Conservation (phyloP, 1,140 invertebrate species). For the Scaptodrosophila lebanonensis region DNA sequence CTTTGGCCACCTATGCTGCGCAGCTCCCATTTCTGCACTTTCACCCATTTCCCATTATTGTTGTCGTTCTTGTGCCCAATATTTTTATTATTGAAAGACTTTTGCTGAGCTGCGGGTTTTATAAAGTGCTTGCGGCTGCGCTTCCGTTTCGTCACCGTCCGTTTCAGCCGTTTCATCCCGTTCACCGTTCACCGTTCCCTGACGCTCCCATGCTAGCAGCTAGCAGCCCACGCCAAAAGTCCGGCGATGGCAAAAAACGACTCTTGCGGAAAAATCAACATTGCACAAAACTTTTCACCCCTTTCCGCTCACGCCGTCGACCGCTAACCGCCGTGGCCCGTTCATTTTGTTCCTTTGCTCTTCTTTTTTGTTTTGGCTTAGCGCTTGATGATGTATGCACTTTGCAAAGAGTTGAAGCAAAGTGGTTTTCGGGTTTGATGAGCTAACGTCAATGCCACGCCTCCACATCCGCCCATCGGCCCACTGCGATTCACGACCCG, state of each 20-base stretch:
- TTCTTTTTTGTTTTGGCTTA: slow-evolving; percentile 71
- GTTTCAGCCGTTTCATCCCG: too few species aligned
- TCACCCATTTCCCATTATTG: slow-evolving; percentile 35
- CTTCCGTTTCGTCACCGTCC: slow-evolving; percentile 21
- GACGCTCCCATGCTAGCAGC: too few species aligned
- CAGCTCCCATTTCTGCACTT: slow-evolving; percentile 23
- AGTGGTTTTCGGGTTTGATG: slow-evolving; percentile 73
- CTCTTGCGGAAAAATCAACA: slow-evolving; percentile 74
- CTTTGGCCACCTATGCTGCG: too few species aligned
- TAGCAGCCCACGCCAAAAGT: slow-evolving; percentile 6
- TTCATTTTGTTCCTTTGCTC: slow-evolving; percentile 47
- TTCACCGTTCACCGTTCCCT: slow-evolving; percentile 25
- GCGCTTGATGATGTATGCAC: slow-evolving; percentile 72
- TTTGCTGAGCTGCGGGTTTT: slow-evolving; percentile 64
- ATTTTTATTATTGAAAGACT: slow-evolving; percentile 70
- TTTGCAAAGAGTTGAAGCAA: slow-evolving; percentile 74
- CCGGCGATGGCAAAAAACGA: slow-evolving; percentile 61
- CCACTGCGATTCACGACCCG: neutral
- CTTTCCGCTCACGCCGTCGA: neutral
- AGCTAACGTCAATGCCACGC: slow-evolving; percentile 59
- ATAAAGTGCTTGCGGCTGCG: slow-evolving; percentile 56
- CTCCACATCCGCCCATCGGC: neutral
- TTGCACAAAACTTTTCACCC: slow-evolving; percentile 68
- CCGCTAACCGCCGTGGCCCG: slow-evolving; percentile 14
- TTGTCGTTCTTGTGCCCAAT: slow-evolving; percentile 50